Conservation (phyloP, 2,113 vertebrate genomes). For the Pogonocichla stellata region DNA sequence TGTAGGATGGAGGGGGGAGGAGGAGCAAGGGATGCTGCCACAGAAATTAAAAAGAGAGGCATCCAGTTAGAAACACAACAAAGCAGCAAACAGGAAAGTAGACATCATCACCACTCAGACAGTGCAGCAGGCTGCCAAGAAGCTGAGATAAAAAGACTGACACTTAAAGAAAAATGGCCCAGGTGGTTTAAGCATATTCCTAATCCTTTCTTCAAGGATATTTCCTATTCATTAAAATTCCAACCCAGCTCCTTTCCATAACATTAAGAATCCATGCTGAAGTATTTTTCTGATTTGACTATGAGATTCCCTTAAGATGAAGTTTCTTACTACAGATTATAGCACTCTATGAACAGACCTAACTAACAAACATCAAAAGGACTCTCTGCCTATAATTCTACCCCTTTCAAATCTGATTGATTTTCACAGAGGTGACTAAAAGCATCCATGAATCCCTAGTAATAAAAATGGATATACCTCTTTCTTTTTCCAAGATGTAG, state of each 20-base stretch:
- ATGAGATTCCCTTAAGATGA: background rate
- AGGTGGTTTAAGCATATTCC: background rate
- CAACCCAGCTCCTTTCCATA: background rate
- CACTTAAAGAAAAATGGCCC: background rate
- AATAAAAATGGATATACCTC: background rate
- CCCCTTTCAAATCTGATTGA: background rate
- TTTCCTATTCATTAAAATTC: background rate
- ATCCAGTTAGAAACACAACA: constrained; percentile 59
- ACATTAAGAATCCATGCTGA: background rate
- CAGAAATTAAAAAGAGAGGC: constrained; percentile 72
- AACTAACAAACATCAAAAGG: background rate
- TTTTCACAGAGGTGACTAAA: background rate
- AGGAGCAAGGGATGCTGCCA: constrained; percentile 90
- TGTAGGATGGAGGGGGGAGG: constrained; percentile 98
- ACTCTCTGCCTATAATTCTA: background rate
- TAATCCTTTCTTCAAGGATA: background rate
- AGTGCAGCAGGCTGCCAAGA: background rate
- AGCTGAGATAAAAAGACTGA: background rate
- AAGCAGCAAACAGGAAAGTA: constrained; percentile 28
- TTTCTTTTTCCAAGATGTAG: background rate
- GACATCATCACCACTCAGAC: constrained; percentile 11
- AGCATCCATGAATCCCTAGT: background rate
- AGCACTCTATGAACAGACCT: background rate
- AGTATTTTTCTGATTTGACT: background rate
- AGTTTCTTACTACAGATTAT: background rate